phyloP scores from a whole-genome alignment of 2,797 vertebrate genomes.

The Enteromius argenteus region DNA sequence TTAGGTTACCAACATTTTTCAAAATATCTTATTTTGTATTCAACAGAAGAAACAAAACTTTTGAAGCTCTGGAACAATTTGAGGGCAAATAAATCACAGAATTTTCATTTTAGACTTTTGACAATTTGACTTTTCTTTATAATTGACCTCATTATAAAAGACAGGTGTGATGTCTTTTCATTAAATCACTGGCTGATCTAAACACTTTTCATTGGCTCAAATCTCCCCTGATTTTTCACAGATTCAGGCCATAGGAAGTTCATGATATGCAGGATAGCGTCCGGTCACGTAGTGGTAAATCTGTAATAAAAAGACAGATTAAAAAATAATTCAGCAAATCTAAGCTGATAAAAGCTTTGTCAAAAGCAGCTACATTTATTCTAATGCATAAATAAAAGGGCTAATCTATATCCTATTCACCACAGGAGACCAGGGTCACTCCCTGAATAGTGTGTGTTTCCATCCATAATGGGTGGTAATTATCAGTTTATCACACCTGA shows the following conservation, averaged over 20 bases:
- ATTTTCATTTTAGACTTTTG: too few relatives aligned
- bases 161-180: neutral
- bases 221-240: neutral
- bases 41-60: too few relatives aligned
- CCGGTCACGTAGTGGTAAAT: slow-evolving; percentile 94
- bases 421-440: slow-evolving; percentile 15
- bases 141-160: neutral
- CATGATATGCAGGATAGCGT: slow-evolving; percentile 85
- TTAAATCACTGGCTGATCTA: neutral
- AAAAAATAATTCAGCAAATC: neutral
- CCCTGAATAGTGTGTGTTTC: slow-evolving; percentile 30
- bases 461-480: slow-evolving; percentile 30
- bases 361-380: slow-evolving; percentile 1
- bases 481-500: slow-evolving; percentile 27
- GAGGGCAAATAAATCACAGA: neutral
- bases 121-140: neutral
- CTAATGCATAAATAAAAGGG: slow-evolving; percentile 8
- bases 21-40: too few relatives aligned
- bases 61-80: too few relatives aligned
- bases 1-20: neutral
- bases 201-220: slow-evolving; percentile 5
- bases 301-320: slow-evolving; percentile 72
- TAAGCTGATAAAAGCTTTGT: neutral
- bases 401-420: slow-evolving; percentile 25
- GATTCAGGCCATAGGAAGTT: slow-evolving; percentile 89